A percentile compares a stretch with the other conserved stretches of the same genome.
phyloP scores from a whole-genome alignment of 2,888 invertebrate species.

The Acleris cristana region DNA sequence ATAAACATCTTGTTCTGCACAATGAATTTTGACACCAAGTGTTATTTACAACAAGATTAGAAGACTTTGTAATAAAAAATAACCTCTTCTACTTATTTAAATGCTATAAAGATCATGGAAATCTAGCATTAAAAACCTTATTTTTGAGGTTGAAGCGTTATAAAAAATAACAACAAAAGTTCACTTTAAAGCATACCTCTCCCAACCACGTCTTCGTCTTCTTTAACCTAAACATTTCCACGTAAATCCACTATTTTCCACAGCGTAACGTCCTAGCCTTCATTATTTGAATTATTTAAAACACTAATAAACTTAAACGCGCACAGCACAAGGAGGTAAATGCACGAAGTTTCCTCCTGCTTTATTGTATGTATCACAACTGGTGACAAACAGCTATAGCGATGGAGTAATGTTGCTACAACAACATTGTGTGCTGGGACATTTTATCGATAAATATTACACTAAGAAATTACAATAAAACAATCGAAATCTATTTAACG shows the following conservation, averaged over 20 bases:
- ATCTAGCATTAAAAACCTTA: too few species aligned
- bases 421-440: constrained; percentile 29
- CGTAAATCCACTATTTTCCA: constrained; percentile 40
- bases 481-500: background rate
- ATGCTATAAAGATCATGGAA: too few species aligned
- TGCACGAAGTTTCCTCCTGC: constrained; percentile 8
- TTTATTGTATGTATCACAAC: constrained; percentile 22
- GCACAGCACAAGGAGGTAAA: constrained; percentile 22
- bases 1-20: too few species aligned
- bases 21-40: too few species aligned
- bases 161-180: too few species aligned
- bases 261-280: constrained; percentile 11
- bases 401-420: constrained; percentile 26
- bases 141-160: too few species aligned
- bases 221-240: constrained; percentile 61
- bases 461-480: background rate
- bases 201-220: constrained; percentile 73
- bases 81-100: too few species aligned
- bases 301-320: constrained; percentile 1
- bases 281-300: constrained; percentile 22
- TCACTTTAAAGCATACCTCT: constrained; percentile 53
- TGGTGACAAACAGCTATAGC: constrained; percentile 25
- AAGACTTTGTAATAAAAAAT: too few species aligned
- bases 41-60: too few species aligned
- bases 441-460: background rate